Evolutionary conservation across 2,888 invertebrate species (phyloP).

Genomic region (Xylota segnis): DNA sequence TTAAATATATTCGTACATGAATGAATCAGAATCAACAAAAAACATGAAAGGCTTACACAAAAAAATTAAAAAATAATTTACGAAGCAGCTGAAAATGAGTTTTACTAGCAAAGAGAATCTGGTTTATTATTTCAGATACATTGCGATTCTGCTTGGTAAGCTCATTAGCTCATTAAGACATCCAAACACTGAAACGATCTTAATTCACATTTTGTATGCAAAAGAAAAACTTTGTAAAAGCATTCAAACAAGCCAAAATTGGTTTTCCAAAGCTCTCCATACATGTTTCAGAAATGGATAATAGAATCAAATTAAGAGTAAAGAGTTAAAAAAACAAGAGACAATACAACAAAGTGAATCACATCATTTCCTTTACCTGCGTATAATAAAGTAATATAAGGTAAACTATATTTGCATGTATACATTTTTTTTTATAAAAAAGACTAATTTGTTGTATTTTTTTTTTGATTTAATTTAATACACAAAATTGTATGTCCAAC

Average conservation of each 20-base stretch:
- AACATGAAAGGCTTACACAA: background rate
- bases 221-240: slow-evolving; percentile 71
- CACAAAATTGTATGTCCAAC: slow-evolving; percentile 48
- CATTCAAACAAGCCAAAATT: slow-evolving; percentile 56
- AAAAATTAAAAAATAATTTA: background rate
- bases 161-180: slow-evolving; percentile 24
- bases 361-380: slow-evolving; percentile 63
- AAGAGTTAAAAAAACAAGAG: slow-evolving; percentile 40
- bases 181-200: slow-evolving; percentile 23
- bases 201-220: slow-evolving; percentile 16
- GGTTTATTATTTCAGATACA: slow-evolving; percentile 41
- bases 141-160: slow-evolving; percentile 50
- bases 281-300: slow-evolving; percentile 31
- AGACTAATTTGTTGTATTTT: slow-evolving; percentile 39
- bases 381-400: slow-evolving; percentile 32
- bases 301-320: background rate
- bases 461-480: slow-evolving; percentile 57
- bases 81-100: slow-evolving; percentile 7
- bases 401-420: slow-evolving; percentile 21
- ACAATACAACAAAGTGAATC: slow-evolving; percentile 53
- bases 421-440: slow-evolving; percentile 36
- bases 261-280: slow-evolving; percentile 34
- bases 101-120: background rate
- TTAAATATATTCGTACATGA: background rate
- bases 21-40: background rate